phyloP scores from a whole-genome alignment of 2,888 invertebrate species.

The Tenthredo scrophulariae region DNA sequence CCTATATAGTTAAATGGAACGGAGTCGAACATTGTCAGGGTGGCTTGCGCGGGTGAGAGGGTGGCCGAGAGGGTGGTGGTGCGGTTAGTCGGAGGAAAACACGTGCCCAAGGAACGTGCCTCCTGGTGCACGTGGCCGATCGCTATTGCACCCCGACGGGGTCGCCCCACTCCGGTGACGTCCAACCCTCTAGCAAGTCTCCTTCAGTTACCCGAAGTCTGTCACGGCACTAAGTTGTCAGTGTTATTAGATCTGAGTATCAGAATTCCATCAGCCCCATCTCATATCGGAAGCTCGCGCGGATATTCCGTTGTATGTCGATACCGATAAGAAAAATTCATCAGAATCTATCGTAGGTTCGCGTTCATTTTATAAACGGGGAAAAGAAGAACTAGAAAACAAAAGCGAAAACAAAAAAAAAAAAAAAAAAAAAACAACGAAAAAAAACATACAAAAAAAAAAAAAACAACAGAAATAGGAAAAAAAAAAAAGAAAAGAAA shows the following conservation, averaged over 20 bases:
- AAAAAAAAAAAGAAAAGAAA: not conserved
- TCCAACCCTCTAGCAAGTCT: slow-evolving; percentile 61
- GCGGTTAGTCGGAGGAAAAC: slow-evolving; percentile 57
- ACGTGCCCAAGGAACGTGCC: slow-evolving; percentile 76
- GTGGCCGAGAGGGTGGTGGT: slow-evolving; percentile 29
- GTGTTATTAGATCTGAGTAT: slow-evolving; percentile 26
- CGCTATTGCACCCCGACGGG: slow-evolving; percentile 61
- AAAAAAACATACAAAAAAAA: not conserved
- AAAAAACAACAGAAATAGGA: not conserved
- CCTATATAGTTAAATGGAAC: not conserved
- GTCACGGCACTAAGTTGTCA: slow-evolving; percentile 48
- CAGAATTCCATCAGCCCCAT: not conserved
- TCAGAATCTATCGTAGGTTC: slow-evolving; percentile 39
- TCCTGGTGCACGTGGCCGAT: slow-evolving; percentile 73
- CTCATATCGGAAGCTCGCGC: not conserved
- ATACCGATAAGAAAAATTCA: slow-evolving; percentile 27
- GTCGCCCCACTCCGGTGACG: slow-evolving; percentile 65
- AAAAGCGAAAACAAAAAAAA: not conserved
- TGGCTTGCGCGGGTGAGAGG: slow-evolving; percentile 6
- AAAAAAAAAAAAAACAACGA: not conserved
- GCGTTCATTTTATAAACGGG: slow-evolving; percentile 16
- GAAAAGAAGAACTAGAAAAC: not conserved
- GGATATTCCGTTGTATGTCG: not conserved
- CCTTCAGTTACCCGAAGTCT: slow-evolving; percentile 53
- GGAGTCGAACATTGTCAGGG: slow-evolving; percentile 21